Base-by-base conservation (phyloP, 2,888 invertebrate genomes). In the Geophilus truncorum region DNA sequence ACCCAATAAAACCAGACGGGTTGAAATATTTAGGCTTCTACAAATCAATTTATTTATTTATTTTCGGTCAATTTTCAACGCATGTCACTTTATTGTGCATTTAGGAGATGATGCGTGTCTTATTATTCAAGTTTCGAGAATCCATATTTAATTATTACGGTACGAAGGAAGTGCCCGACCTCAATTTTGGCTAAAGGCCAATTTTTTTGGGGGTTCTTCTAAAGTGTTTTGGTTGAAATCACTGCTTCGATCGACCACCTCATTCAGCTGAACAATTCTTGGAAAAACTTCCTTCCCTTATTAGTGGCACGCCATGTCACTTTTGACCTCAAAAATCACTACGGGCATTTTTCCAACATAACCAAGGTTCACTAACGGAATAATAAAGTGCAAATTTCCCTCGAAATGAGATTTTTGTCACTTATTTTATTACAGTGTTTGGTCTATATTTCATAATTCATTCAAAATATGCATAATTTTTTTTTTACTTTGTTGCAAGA, bases 171-270 rank as follows among this genome's bases (percentile, higher is more conserved):
- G 28, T 25, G 70, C 28, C n/a, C 28, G 28, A 28, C 28, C 28
- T 70, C 25, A 7, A 5, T 70, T 70, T 25, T 23, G 70, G 70
- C 25, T 4, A 7, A 9, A 7, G 28, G 10, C 70, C 70, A 70
- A 70, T 25, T 70, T 70, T 15, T 45, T 45, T 45, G 4, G 4
- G n/a, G 32, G 5, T 32, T 32, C 32, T 9, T 6, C 9, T 32
- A 6, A 32, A 32, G 32, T 32, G 32, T 32, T 32, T 32, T 32
- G 32, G 32, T 45, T 25, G 28, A 70, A 70, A 25, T 70, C 70
- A 70, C 70, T n/a, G n/a, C 25, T 70, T 70, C 70, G 70, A 70
- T 70, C 70, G 70, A n/a, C 28, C 70, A 70, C n/a, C 70, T 70
- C 70, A 12, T 28, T 28, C 1, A 25, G 70, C 25, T 3, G 25